A percentile compares a stretch with the other conserved stretches of the same genome.
Conservation (phyloP, 2,797 vertebrate genomes). For the Poecilia picta region DNA sequence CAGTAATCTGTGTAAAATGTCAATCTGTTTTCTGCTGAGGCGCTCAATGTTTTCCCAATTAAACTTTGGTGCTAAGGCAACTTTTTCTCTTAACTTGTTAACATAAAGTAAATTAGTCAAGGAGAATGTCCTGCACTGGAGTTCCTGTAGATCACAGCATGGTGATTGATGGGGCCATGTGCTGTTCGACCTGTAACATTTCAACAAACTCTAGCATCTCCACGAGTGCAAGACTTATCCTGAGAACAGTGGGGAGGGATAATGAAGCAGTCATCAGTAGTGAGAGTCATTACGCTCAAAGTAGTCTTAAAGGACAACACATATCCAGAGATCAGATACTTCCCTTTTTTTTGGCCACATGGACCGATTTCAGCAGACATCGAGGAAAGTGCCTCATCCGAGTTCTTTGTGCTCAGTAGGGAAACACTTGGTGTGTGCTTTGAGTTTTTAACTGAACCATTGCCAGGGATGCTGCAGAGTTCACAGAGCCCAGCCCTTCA, state of each 20-base stretch:
- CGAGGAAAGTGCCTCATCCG: constrained; percentile 26
- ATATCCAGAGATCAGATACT: constrained; percentile 39
- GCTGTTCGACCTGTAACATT: constrained; percentile 17
- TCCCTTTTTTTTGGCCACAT: constrained; percentile 39
- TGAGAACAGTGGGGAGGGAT: constrained; percentile 14
- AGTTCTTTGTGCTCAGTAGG: constrained; percentile 27
- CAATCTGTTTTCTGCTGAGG: constrained; percentile 55
- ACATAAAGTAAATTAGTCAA: constrained; percentile 48
- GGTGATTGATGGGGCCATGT: constrained; percentile 47
- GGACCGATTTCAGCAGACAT: constrained; percentile 43
- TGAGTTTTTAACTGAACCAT: constrained; percentile 11
- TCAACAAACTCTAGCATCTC: constrained; percentile 27
- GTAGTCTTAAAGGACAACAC: constrained; percentile 45
- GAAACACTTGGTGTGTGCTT: constrained; percentile 36
- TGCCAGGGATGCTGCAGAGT: constrained; percentile 27
- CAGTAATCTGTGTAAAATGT: constrained; percentile 73
- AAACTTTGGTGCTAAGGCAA: constrained; percentile 54
- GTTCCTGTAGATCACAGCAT: constrained; percentile 33
- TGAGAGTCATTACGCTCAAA: constrained; percentile 57
- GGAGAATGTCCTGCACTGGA: constrained; percentile 35
- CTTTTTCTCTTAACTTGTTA: constrained; percentile 63
- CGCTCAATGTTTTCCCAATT: constrained; percentile 73
- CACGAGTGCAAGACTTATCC: constrained; percentile 24
- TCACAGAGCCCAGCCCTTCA: constrained; percentile 21
- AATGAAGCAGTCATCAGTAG: constrained; percentile 69